Percentiles rank a stretch among this genome's conserved stretches.
Conservation (phyloP, 2,888 invertebrate genomes). For the Zele albiditarsus region DNA sequence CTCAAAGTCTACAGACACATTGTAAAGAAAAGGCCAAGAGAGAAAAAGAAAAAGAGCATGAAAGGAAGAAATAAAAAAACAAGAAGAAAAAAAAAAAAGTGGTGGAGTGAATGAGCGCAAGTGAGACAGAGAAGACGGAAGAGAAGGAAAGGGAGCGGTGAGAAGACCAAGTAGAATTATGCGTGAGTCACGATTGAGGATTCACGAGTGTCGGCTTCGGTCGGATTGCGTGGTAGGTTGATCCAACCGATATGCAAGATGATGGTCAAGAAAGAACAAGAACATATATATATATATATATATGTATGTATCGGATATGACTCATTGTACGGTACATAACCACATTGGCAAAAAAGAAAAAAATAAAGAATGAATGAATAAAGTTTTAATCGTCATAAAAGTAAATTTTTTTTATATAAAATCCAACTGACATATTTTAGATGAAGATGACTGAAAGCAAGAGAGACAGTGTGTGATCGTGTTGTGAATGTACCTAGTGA, state of each 20-base stretch:
- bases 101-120: neutral
- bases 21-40: neutral
- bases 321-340: constrained; percentile 5
- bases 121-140: neutral
- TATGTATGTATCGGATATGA: neutral
- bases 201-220: constrained; percentile 37
- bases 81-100: neutral
- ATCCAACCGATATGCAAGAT: constrained; percentile 23
- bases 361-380: neutral
- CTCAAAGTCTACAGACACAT: neutral
- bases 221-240: constrained; percentile 23
- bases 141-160: constrained; percentile 23
- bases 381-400: neutral
- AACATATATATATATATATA: constrained; percentile 9
- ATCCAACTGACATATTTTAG: neutral
- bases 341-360: neutral
- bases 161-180: constrained; percentile 35
- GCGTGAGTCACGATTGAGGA: constrained; percentile 44
- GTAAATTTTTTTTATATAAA: neutral
- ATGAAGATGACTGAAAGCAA: neutral
- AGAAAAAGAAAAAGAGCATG: neutral
- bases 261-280: constrained; percentile 10
- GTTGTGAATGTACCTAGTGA: neutral
- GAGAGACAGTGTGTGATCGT: neutral
- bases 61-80: neutral